A percentile compares a stretch with the other conserved stretches of the same genome.
phyloP scores from a whole-genome alignment of 2,113 vertebrate genomes.

The Ranitomeya variabilis region DNA sequence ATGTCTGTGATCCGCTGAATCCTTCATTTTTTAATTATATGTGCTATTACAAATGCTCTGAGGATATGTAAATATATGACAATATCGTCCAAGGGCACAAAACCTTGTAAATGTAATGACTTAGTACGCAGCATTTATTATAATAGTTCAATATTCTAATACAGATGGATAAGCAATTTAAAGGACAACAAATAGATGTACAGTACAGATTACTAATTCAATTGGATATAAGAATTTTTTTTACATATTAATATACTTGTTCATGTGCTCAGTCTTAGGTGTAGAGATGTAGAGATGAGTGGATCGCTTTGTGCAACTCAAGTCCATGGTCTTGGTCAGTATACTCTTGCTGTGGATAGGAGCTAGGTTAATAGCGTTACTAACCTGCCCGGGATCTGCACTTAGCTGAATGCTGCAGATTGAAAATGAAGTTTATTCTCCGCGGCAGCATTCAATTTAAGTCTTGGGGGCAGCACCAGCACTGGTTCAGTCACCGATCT shows the following conservation, averaged over 20 bases:
- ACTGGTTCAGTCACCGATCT: too few species aligned
- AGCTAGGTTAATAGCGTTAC: too few species aligned
- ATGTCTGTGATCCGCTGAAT: conserved; percentile 48
- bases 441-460: too few species aligned
- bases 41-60: conserved; percentile 50
- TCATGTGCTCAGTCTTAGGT: not conserved
- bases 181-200: not conserved
- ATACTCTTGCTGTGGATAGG: too few species aligned
- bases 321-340: too few species aligned
- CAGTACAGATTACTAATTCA: not conserved
- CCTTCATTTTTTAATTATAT: conserved; percentile 47
- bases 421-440: too few species aligned
- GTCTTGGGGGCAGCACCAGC: too few species aligned
- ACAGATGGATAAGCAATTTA: not conserved
- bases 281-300: too few species aligned
- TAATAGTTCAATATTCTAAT: not conserved
- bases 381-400: too few species aligned
- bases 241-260: not conserved
- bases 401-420: too few species aligned
- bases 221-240: not conserved
- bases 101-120: conserved; percentile 38
- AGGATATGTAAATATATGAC: conserved; percentile 54
- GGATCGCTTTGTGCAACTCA: too few species aligned
- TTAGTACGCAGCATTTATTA: not conserved
- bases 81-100: conserved; percentile 46